Base-by-base conservation (phyloP, 2,888 invertebrate species). In the Agrenia bidenticulata region DNA sequence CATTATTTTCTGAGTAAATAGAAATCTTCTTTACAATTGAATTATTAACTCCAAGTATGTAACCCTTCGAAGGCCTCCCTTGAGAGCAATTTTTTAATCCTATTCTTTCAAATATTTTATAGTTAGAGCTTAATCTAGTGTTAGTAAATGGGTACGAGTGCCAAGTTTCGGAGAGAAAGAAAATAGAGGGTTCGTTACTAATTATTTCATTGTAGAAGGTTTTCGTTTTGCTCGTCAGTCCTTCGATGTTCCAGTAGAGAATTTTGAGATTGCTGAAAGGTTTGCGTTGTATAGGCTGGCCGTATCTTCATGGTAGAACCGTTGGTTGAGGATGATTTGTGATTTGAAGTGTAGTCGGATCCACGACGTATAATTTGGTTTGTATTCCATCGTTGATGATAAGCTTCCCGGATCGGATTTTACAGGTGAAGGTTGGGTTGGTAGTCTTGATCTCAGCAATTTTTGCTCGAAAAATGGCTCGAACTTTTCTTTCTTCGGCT, bases 191-290 rank as follows among this genome's bases (percentile, higher is more conserved):
- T 2, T 60, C 23, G 2, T 17, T 37, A 5, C 13, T 32, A 21
- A 23, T 5, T 27, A 60, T 32, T 26, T 49, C 45, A 27, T 50
- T 9, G 19, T 51, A 51, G 19, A 60, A 60, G 4, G n/a, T 17
- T 7, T 21, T 45, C 2, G 21, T 24, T 45, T 60, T 60, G 13
- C 42, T 50, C 1, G 1, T 15, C 19, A 60, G 15, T 51, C 60
- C 60, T 24, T 60, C 60, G 19, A 60, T 21, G 24, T 60, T 60
- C 60, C 60, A 60, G 24, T 49, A 60, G n/a, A 58, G 24, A 21
- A 58, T 58, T 23, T 45, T 39, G 24, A 45, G 15, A 15, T 15
- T 45, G 5, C 11, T 4, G 11, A 32, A 32, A 4, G 45, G 9
- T 45, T 5, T 5, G 5, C 9, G 19, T 45, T 45, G 45, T 45